Base-by-base conservation (phyloP, 2,113 vertebrate genomes). In the Grus americana region DNA sequence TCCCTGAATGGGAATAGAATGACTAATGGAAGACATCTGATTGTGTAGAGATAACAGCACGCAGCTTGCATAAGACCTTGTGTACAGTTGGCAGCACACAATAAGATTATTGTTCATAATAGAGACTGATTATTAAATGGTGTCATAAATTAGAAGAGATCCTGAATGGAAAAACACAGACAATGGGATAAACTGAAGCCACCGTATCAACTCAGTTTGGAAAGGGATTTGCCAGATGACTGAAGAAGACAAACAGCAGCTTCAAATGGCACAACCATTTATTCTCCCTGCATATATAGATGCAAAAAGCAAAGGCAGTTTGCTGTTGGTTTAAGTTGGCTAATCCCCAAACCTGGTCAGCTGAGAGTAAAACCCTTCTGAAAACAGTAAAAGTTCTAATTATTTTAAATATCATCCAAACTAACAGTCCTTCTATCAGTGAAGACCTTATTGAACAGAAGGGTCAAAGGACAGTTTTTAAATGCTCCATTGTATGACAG, bases 161-260 rank as follows among this genome's bases (percentile, higher is more conserved):
- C 19, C 78, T 87, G 54, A 93, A 96, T 44, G 52, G 84, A 84
- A 90, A 94, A 90, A 71, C 8, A 34, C 65, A 81, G 84, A 93
- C 42, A 92, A 89, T 58, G 32, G 46, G 21, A 26, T 26, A 83
- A 49, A 76, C 47, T 78, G 66, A 93, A 66, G 59, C 17, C 27
- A 75, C 21, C 0, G 0, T 87, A 90, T 38, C 74, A 62, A 44
- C 19, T 54, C 36, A 46, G 10, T 92, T 92, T 65, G 58, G 42
- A 86, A 87, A 24, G 8, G 11, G 50, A 84, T 92, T 87, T 96
- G 54, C 36, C 27, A 34, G 65, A 58, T 74, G 65, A 52, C 63
- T 86, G 88, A 90, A 65, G 61, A 86, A 63, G 42, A 55, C 16
- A 70, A 89, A 79, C 27, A 73, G 36, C 12, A 36, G 24, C 30